Base-by-base conservation (phyloP, 1,140 invertebrate genomes). In the Hylaeus anthracinus region DNA sequence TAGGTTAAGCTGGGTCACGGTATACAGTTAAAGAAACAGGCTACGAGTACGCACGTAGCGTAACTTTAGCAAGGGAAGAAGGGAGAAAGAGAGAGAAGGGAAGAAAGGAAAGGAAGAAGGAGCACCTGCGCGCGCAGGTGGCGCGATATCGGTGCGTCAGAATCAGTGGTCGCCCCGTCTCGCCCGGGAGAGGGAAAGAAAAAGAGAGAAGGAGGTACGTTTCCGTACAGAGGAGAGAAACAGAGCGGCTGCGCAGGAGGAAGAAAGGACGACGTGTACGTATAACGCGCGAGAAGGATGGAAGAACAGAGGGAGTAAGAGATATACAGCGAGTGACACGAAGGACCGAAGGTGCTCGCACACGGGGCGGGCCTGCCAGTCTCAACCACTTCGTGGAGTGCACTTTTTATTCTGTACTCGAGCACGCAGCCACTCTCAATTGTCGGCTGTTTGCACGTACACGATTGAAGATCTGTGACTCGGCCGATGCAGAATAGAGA, bases 91-190 rank as follows among this genome's bases (percentile, higher is more conserved):
- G 65, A 26, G 41, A 26, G n/a, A 58, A 5, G 12, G 5, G 2
- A 26, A 37, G 58, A 71, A 48, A n/a, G 1, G 4, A 14, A 41
- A 64, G 1, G 10, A 66, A 53, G 69, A 65, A 69, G 41, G 70
- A 56, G 26, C 26, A 48, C 26, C 6, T 92, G 91, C 92, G 92
- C 90, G 91, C 92, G 92, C 92, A 92, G 90, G 91, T 92, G 92
- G 92, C 91, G 92, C 91, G 91, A 92, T 92, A 86, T 91, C 85
- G 88, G 89, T 91, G 90, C 91, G 91, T 91, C 92, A 92, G 90
- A 90, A 88, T 89, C 87, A 83, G 81, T 87, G 86, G 81, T 85
- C 81, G 67, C 61, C 79, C 78, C 71, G 84, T 90, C 80, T 88
- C 83, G 85, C 85, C 88, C 89, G 87, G 89, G 87, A 86, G 82